Base-by-base conservation (phyloP, 2,888 invertebrate genomes). In the Ormyrus thymus region DNA sequence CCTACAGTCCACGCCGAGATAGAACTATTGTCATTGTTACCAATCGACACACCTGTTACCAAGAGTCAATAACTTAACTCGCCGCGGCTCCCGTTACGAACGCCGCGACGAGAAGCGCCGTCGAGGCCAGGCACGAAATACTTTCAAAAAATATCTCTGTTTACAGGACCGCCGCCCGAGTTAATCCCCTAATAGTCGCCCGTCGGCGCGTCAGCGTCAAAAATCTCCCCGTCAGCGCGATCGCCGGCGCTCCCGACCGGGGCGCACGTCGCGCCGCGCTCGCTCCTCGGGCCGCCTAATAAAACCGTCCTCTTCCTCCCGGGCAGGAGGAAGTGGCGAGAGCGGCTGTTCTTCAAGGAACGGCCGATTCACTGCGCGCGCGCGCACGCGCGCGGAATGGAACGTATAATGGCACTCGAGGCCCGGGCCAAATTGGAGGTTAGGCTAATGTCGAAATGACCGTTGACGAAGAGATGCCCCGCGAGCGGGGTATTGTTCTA, bases 371-470 rank as follows among this genome's bases (percentile, higher is more conserved):
- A 88, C 87, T 58, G 74, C 45, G 55, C 65, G 15, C 15, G 86
- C 43, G 79, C 84, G 85, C 84, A 81, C 84, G 85, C 84, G 85
- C 86, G 86, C 84, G 85, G 84, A 87, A 84, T 87, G 88, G 87
- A 88, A 89, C 85, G 83, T 87, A 88, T 88, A 88, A 89, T 89
- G 88, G 87, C 84, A 87, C 87, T 89, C 87, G 79, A 80, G 82
- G 82, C 81, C 75, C 81, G 84, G 81, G 71, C 75, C 83, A 88
- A 89, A 88, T 89, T 89, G 84, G 83, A 86, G 87, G 86, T 87
- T 86, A 82, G 86, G 81, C 86, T 87, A 88, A 88, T 86, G 86
- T 87, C 85, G 85, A 87, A 88, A 87, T 87, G 86, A 87, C 84
- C 85, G 83, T 83, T 84, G 83, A 83, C 83, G 84, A 84, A n/a